Base-by-base conservation (phyloP, 30 jellyfish, hydroid and myxozoan species). In the Turritopsis dohrnii region DNA sequence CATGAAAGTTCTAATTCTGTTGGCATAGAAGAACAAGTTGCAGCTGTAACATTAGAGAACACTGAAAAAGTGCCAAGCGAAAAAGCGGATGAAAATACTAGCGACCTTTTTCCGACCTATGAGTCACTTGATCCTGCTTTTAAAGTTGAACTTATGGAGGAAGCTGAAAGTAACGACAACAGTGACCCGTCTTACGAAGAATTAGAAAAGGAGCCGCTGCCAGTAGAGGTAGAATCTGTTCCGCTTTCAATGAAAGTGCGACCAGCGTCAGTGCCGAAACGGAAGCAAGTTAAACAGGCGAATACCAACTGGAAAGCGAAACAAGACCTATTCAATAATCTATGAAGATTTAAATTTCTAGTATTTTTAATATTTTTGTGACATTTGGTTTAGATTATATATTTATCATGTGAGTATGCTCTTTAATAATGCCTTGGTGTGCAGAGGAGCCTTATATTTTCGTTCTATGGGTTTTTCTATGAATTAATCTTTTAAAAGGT, bases 261-360 rank as follows among this genome's bases (percentile, higher is more conserved):
- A 1, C 8, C 77, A 9, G 22, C 77, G 8, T 69, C 77, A 1
- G 77, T 69, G 17, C 95, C 97, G 25, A 85, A 86, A 69, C 81
- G 97, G 53, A 90, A 69, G 73, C 88, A 85, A 90, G 79, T 90
- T 1, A 90, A 90, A 83, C 95, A 90, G 89, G 54, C 85, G 52
- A 88, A 90, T 21, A 29, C 91, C 8, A 89, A 85, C 27, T 90
- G 97, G 97, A 92, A 90, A 21, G 71, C 97, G 3, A 85, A 85
- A 60, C 88, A 89, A 18, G 92, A 89, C 7, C 73, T 81, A n/a
- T 90, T 90, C 79, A 90, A 90, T 72, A 83, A 90, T 76, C 84
- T 90, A 19, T 90, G 74, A 85, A 29, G 71, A 27, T 9, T 69
- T 41, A 3, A 5, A 41, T 41, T 41, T 41, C 5, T 5, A 41